Percentiles rank a stretch among this genome's conserved stretches.
phyloP scores from a whole-genome alignment of 2,797 vertebrate genomes.

The Furcifer pardalis region DNA sequence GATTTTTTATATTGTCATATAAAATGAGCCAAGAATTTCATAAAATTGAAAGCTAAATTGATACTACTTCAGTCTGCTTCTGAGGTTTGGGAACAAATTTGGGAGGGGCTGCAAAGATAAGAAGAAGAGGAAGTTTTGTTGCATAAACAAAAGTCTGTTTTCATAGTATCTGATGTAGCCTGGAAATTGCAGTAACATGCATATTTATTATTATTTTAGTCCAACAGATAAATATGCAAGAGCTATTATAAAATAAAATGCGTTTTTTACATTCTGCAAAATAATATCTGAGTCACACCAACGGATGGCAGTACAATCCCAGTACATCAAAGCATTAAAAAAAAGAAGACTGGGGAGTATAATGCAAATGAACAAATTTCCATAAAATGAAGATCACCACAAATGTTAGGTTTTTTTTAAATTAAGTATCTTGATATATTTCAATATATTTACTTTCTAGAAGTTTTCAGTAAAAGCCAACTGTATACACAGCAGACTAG shows the following conservation, averaged over 20 bases:
- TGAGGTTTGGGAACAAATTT: background rate
- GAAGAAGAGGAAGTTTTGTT: background rate
- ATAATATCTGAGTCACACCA: constrained; percentile 51
- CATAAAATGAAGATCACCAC: background rate
- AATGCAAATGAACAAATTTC: background rate
- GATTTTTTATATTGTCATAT: background rate
- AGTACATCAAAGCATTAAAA: constrained; percentile 17
- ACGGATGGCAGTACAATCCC: constrained; percentile 65
- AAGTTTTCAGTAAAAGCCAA: background rate
- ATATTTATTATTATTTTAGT: background rate
- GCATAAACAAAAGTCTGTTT: no score
- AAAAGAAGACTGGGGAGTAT: background rate
- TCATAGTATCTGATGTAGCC: background rate
- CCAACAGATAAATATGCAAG: background rate
- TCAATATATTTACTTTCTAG: background rate
- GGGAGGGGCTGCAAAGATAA: background rate
- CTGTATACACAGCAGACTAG: background rate
- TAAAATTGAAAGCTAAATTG: background rate
- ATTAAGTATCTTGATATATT: background rate
- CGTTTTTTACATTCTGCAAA: background rate
- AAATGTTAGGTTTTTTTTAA: background rate
- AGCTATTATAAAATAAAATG: background rate
- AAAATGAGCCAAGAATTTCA: background rate
- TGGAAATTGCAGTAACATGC: background rate
- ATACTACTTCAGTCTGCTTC: background rate